phyloP scores from a whole-genome alignment of 1,140 invertebrate genomes.

The Scaptomyza pallida region DNA sequence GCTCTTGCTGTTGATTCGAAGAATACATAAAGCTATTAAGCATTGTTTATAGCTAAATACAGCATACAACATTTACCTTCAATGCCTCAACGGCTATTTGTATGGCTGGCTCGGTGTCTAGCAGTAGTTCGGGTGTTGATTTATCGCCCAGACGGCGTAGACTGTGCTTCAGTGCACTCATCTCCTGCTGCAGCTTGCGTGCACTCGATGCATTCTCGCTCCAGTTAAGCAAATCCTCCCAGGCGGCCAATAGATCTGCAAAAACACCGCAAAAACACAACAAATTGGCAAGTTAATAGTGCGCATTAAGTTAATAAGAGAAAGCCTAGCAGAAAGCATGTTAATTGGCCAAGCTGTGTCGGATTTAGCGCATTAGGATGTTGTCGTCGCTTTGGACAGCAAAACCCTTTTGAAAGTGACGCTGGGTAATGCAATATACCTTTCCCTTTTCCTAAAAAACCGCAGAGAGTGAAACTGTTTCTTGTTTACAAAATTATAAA shows the following conservation, averaged over 20 bases:
- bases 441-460: conserved; percentile 36
- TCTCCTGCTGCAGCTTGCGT: conserved; percentile 80
- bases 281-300: conserved; percentile 43
- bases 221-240: conserved; percentile 81
- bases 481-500: conserved; percentile 32
- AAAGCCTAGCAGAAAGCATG: conserved; percentile 50
- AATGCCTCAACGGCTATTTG: conserved; percentile 78
- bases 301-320: conserved; percentile 39
- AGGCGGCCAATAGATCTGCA: conserved; percentile 79
- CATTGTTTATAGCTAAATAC: not conserved
- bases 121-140: conserved; percentile 61
- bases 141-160: conserved; percentile 72
- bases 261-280: conserved; percentile 20
- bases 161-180: conserved; percentile 71
- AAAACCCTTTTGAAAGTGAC: conserved; percentile 49
- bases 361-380: conserved; percentile 7
- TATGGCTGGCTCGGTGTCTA: conserved; percentile 83
- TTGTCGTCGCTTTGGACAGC: not conserved
- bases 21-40: conserved; percentile 49
- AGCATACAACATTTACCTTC: conserved; percentile 56
- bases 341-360: conserved; percentile 49
- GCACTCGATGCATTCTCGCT: conserved; percentile 83
- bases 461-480: conserved; percentile 65
- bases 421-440: conserved; percentile 54
- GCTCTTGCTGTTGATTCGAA: conserved; percentile 85